These are phyloP conservation scores for Drosophila erecta DNA, from an alignment of 1,140 invertebrate genomes.

Conservation along the genomic window DNA sequence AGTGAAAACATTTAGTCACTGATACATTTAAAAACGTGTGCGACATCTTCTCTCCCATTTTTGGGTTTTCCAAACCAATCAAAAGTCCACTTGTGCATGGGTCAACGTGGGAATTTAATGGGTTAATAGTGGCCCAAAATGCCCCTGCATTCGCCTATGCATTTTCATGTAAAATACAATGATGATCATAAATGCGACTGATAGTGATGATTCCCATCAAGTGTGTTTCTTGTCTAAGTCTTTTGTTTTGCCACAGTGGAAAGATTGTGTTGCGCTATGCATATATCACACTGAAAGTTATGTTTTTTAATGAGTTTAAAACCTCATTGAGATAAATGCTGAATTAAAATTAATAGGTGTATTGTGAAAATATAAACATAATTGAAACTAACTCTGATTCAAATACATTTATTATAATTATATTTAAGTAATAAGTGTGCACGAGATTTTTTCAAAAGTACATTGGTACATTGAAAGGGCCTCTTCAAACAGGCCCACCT, in stretches of 20 bases:
- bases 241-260: conserved; percentile 51
- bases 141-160: conserved; percentile 25
- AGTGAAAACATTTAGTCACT: conserved; percentile 13
- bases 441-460: too few relatives aligned
- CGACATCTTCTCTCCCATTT: conserved; percentile 17
- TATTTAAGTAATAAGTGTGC: too few relatives aligned
- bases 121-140: conserved; percentile 16
- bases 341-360: background rate
- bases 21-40: conserved; percentile 12
- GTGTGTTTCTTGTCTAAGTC: conserved; percentile 61
- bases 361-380: too few relatives aligned
- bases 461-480: too few relatives aligned
- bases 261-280: conserved; percentile 1
- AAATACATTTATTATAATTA: too few relatives aligned
- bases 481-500: background rate
- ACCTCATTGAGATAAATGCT: background rate
- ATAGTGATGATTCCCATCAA: conserved; percentile 31
- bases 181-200: conserved; percentile 22
- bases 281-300: background rate
- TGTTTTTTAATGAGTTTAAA: too few relatives aligned
- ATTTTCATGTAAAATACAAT: conserved; percentile 20
- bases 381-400: too few relatives aligned
- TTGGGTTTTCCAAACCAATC: conserved; percentile 23
- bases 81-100: conserved; percentile 1
- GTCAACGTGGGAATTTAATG: conserved; percentile 31